Evolutionary conservation across 2,113 vertebrate species (phyloP).

Genomic region (Chloropsis hardwickii): DNA sequence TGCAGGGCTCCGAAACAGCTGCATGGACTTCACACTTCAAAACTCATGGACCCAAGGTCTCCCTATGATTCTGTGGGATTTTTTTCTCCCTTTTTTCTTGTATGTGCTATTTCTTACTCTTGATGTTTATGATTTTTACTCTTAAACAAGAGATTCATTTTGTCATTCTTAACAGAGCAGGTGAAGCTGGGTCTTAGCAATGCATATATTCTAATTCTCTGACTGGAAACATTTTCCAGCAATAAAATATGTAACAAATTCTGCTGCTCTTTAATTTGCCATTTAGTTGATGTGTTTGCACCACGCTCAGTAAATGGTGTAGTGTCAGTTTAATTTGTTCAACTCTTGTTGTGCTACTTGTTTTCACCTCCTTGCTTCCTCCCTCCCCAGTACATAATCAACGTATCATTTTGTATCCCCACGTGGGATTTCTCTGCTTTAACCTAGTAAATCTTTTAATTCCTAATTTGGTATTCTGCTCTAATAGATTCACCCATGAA

Average conservation of each 20-base stretch:
- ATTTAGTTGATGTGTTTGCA: not conserved
- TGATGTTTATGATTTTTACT: not conserved
- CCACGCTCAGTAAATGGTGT: not conserved
- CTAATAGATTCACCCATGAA: not conserved
- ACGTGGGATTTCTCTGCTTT: not conserved
- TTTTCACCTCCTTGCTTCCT: not conserved
- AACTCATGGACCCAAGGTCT: not conserved
- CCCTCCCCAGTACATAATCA: not conserved
- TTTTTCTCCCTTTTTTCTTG: not conserved
- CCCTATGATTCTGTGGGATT: not conserved
- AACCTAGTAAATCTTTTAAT: conserved; percentile 39
- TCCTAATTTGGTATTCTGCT: conserved; percentile 39
- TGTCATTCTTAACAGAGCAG: not conserved
- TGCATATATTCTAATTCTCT: not conserved
- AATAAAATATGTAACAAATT: not conserved
- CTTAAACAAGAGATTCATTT: not conserved
- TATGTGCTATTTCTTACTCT: not conserved
- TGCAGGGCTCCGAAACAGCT: not conserved
- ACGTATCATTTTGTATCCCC: not conserved
- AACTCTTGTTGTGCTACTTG: not conserved
- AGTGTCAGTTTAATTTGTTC: not conserved
- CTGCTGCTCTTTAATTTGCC: not conserved
- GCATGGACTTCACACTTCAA: not conserved
- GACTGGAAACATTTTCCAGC: not conserved
- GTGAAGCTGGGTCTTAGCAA: not conserved